These are phyloP conservation scores for Furcifer pardalis DNA, from an alignment of 2,797 vertebrate genomes.

Conservation along the genomic window DNA sequence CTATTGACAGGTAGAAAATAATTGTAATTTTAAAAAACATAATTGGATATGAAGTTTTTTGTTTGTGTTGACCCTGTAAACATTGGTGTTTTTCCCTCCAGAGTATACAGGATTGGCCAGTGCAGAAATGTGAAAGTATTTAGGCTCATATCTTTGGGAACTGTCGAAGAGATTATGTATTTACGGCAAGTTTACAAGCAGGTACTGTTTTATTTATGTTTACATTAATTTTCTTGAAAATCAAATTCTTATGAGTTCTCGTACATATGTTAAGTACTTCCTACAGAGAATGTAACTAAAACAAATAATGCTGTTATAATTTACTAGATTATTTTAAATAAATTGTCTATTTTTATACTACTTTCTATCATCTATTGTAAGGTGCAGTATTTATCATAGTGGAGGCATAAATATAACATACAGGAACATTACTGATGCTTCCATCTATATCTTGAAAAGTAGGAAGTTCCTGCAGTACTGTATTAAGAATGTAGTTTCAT, in stretches of 20 bases:
- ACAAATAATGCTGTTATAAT: not conserved
- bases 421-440: no score
- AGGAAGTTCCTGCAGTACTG: no score
- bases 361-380: no score
- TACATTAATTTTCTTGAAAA: not conserved
- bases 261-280: not conserved
- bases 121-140: slow-evolving; percentile 93
- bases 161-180: slow-evolving; percentile 95
- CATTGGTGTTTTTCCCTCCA: slow-evolving; percentile 69
- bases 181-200: slow-evolving; percentile 96
- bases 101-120: slow-evolving; percentile 95
- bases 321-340: not conserved
- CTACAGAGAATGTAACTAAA: not conserved
- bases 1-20: slow-evolving; percentile 88
- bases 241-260: not conserved
- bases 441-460: no score
- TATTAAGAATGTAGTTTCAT: no score
- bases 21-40: not conserved
- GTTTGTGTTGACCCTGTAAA: slow-evolving; percentile 17
- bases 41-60: not conserved
- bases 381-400: no score
- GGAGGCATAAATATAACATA: no score
- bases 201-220: slow-evolving; percentile 72
- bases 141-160: slow-evolving; percentile 92
- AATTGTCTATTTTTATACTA: no score